Conservation (phyloP, 2,888 invertebrate species). For the Dasypogon diadema region DNA sequence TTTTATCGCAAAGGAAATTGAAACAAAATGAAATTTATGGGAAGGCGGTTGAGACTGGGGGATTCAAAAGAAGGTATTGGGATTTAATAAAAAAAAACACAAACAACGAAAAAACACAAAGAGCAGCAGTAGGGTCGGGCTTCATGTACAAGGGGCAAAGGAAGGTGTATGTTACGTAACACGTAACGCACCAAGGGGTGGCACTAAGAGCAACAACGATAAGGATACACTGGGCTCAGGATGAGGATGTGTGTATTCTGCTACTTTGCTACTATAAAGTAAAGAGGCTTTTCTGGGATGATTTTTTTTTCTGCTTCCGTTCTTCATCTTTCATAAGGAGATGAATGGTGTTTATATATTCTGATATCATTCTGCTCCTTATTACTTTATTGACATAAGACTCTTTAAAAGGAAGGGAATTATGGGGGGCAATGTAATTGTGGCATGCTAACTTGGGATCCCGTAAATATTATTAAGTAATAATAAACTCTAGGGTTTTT, state of each 20-base stretch:
- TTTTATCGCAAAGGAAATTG: conserved; percentile 44
- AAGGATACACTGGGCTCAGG: background rate
- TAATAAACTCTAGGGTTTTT: background rate
- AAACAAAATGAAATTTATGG: conserved; percentile 50
- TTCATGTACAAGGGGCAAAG: background rate
- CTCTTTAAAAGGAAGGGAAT: conserved; percentile 10
- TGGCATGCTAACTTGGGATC: background rate
- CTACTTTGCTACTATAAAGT: conserved; percentile 40
- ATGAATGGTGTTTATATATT: conserved; percentile 30
- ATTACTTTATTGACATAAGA: conserved; percentile 37
- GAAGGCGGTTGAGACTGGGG: background rate
- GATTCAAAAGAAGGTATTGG: background rate
- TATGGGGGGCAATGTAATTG: conserved; percentile 21
- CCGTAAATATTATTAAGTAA: conserved; percentile 21
- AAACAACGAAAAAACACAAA: no score
- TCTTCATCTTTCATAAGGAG: conserved; percentile 28
- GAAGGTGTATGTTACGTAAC: no score
- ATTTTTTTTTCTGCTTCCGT: conserved; percentile 34
- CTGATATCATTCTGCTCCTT: conserved; percentile 19
- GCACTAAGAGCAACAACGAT: no score
- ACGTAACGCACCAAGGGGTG: no score
- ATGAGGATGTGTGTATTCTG: background rate
- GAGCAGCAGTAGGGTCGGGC: no score
- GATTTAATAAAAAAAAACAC: conserved; percentile 6
- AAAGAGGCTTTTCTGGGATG: conserved; percentile 35